Evolutionary conservation across 2,888 invertebrate genomes (phyloP).

Genomic region (Spodoptera littoralis): DNA sequence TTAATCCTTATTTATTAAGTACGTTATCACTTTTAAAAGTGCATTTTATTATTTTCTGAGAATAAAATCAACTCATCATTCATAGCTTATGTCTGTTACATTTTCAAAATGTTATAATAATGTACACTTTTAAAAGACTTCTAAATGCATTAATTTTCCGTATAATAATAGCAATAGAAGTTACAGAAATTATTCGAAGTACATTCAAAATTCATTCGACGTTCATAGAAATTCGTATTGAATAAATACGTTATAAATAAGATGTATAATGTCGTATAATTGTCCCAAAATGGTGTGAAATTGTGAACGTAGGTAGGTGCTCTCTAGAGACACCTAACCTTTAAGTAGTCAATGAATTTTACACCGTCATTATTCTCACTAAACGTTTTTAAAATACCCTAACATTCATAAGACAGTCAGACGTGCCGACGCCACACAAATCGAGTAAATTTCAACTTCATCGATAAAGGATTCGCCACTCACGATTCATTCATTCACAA

Average conservation of each 20-base stretch:
- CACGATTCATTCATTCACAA: constrained; percentile 71
- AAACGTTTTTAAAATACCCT: constrained; percentile 62
- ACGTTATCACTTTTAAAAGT: constrained; percentile 48
- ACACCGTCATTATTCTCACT: constrained; percentile 67
- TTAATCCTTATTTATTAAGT: constrained; percentile 57
- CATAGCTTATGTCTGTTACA: constrained; percentile 7
- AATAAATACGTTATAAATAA: constrained; percentile 54
- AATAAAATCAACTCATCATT: constrained; percentile 34
- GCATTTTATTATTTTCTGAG: constrained; percentile 8
- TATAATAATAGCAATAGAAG: constrained; percentile 6
- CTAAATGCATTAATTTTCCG: constrained; percentile 19
- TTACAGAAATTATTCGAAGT: constrained; percentile 19
- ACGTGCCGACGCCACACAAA: constrained; percentile 72
- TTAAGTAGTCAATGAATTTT: constrained; percentile 66
- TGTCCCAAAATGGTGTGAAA: constrained; percentile 69
- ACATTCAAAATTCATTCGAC: constrained; percentile 14
- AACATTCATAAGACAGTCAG: constrained; percentile 64
- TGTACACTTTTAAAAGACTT: constrained; percentile 7
- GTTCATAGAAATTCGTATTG: constrained; percentile 12
- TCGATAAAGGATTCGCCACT: constrained; percentile 40
- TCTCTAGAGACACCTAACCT: constrained; percentile 57
- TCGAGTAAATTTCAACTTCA: constrained; percentile 56
- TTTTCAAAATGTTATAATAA: constrained; percentile 12
- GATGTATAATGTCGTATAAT: constrained; percentile 67
- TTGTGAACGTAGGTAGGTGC: constrained; percentile 65